phyloP scores from a whole-genome alignment of 1,140 invertebrate species.

The Arion vulgaris region DNA sequence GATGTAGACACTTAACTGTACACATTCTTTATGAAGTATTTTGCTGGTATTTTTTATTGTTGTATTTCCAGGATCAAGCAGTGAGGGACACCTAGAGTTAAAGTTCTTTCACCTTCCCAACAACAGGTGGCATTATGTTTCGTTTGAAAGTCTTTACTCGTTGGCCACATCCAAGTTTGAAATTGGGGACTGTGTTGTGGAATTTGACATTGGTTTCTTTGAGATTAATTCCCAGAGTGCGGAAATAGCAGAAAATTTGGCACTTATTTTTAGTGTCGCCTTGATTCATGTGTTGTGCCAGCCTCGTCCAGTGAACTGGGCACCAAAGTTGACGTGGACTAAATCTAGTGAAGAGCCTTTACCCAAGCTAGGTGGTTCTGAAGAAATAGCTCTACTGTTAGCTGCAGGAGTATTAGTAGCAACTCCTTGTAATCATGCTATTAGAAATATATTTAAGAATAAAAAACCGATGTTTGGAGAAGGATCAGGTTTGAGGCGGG shows the following conservation, averaged over 20 bases:
- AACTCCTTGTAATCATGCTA: slow-evolving; percentile 61
- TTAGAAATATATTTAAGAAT: slow-evolving; percentile 26
- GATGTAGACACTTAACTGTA: too few species aligned
- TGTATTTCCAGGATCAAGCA: slow-evolving; percentile 34
- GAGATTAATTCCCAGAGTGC: slow-evolving; percentile 44
- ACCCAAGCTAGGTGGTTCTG: slow-evolving; percentile 48
- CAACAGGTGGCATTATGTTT: slow-evolving; percentile 50
- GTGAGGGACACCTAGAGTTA: slow-evolving; percentile 59
- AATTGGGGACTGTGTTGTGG: slow-evolving; percentile 42
- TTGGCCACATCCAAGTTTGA: slow-evolving; percentile 44
- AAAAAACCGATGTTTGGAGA: slow-evolving; percentile 22
- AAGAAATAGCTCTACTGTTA: slow-evolving; percentile 57
- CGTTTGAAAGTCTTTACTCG: slow-evolving; percentile 42
- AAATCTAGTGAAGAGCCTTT: slow-evolving; percentile 44
- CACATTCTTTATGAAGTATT: too few species aligned
- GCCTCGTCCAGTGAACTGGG: slow-evolving; percentile 58
- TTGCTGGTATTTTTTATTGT: too few species aligned
- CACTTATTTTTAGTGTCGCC: slow-evolving; percentile 62
- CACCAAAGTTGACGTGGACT: slow-evolving; percentile 59
- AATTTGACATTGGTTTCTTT: slow-evolving; percentile 47
- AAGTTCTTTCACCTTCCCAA: slow-evolving; percentile 55
- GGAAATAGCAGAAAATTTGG: slow-evolving; percentile 63
- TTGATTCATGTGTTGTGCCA: slow-evolving; percentile 67
- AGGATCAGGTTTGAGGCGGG: background rate
- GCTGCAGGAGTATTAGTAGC: slow-evolving; percentile 61